phyloP scores from a whole-genome alignment of 1,140 invertebrate genomes.

The Scaptodrosophila lebanonensis region DNA sequence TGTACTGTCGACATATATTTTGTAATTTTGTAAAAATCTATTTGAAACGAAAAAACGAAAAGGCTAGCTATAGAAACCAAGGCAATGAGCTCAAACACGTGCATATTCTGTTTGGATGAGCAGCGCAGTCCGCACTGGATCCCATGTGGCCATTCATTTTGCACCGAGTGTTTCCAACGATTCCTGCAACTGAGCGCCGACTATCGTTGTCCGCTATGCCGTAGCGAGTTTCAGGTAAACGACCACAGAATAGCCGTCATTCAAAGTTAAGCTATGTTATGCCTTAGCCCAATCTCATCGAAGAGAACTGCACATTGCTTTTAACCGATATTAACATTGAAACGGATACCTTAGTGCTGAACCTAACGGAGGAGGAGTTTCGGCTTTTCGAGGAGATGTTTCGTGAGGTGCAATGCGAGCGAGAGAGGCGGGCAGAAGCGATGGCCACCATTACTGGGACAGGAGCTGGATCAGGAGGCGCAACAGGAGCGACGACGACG shows the following conservation, averaged over 20 bases:
- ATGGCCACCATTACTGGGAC: too few relatives aligned
- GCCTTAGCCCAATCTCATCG: not conserved
- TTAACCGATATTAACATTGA: conserved; percentile 16
- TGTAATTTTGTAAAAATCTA: too few relatives aligned
- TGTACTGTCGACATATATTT: too few relatives aligned
- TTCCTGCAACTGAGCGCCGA: conserved; percentile 40
- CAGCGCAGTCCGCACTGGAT: conserved; percentile 34
- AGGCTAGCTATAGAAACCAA: not conserved
- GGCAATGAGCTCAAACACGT: conserved; percentile 35
- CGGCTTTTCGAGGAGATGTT: conserved; percentile 40
- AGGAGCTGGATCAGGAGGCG: too few relatives aligned
- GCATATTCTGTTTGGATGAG: conserved; percentile 62
- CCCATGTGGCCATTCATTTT: conserved; percentile 50
- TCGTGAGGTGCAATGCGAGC: conserved; percentile 14
- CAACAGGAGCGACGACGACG: too few relatives aligned
- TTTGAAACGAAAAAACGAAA: too few relatives aligned
- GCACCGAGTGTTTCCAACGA: conserved; percentile 34
- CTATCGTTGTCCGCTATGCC: conserved; percentile 43
- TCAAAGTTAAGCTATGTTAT: not conserved
- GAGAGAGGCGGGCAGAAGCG: conserved; percentile 3
- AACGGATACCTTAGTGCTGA: conserved; percentile 43
- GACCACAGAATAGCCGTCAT: not conserved
- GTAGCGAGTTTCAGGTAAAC: conserved; percentile 36
- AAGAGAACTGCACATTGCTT: not conserved
- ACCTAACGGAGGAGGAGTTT: conserved; percentile 50